A percentile compares a stretch with the other conserved stretches of the same genome.
These are phyloP conservation scores for Drosophila greeni DNA, from an alignment of 2,888 invertebrate species.

Conservation along the genomic window DNA sequence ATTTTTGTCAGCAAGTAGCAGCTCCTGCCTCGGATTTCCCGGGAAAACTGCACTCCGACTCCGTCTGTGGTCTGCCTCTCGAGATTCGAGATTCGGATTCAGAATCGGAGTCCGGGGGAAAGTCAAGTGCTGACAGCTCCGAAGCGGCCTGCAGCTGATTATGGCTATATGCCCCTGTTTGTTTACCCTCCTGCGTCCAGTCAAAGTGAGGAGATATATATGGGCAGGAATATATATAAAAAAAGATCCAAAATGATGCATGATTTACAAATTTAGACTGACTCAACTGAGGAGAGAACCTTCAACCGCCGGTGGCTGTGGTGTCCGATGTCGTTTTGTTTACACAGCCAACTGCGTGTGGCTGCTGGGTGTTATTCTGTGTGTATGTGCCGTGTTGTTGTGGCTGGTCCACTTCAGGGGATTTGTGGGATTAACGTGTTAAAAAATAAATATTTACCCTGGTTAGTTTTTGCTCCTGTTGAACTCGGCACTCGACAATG, in stretches of 20 bases:
- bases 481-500: constrained; percentile 60
- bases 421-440: constrained; percentile 74
- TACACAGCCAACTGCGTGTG: constrained; percentile 66
- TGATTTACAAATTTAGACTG: constrained; percentile 40
- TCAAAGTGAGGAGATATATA: constrained; percentile 19
- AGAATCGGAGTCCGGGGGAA: constrained; percentile 17
- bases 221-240: constrained; percentile 21
- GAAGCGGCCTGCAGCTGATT: constrained; percentile 62
- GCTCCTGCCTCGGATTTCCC: constrained; percentile 58
- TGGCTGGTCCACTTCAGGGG: constrained; percentile 58
- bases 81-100: constrained; percentile 10
- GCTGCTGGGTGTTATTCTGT: constrained; percentile 44
- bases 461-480: constrained; percentile 67
- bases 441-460: constrained; percentile 75
- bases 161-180: constrained; percentile 60
- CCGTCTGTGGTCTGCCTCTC: constrained; percentile 17
- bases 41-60: constrained; percentile 52
- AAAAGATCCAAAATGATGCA: constrained; percentile 31
- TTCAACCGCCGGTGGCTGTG: constrained; percentile 51
- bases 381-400: constrained; percentile 18
- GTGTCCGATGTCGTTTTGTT: constrained; percentile 59
- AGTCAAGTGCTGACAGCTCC: constrained; percentile 67
- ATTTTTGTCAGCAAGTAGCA: constrained; percentile 60
- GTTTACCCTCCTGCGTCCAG: constrained; percentile 71
- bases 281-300: constrained; percentile 21